Evolutionary conservation across 2,888 invertebrate species (phyloP), one percentile per base, ranked within the genome.

Genomic region (Acronicta aceris): DNA sequence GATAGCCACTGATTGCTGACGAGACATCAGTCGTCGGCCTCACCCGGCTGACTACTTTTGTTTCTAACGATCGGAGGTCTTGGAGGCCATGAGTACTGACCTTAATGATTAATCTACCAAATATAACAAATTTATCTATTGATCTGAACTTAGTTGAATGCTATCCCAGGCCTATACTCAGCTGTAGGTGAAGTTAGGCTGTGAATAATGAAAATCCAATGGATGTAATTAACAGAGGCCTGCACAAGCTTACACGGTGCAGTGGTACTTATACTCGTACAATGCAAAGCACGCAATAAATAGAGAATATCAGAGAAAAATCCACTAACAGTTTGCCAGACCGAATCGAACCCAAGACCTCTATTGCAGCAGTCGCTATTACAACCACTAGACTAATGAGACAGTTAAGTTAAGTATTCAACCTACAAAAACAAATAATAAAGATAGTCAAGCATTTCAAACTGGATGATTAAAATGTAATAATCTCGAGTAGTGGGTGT

Each of bases 41-140:
- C 60, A 71, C 70, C 49, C 59, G 58, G 51, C 59, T 25, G 12
- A 55, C 61, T 47, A 65, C 73, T 74, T 74, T 74, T 76, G 60
- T 70, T 71, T 72, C 69, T 58, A 71, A 57, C 52, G 42, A 45
- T 25, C 43, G 16, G 30, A 64, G 67, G 41, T 59, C 59, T 61
- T 49, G 47, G 47, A 50, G 61, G 51, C 56, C 72, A 52, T 51
- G 67, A 27, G 27, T 27, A 42, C 59, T 60, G 59, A 72, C 68
- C 73, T 73, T 53, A 46, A 25, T 60, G 46, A 67, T 70, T 71
- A 64, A 70, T 66, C 65, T 57, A 17, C 43, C 25, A 62, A 65
- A 47, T 68, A 48, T 56, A 46, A 41, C 38, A 51, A 17, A 16
- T 51, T 15, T 27, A 45, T 27, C 16, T 45, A 45, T 40, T 33